Evolutionary conservation across 2,888 invertebrate genomes (phyloP).

Genomic region (Muscina levida): DNA sequence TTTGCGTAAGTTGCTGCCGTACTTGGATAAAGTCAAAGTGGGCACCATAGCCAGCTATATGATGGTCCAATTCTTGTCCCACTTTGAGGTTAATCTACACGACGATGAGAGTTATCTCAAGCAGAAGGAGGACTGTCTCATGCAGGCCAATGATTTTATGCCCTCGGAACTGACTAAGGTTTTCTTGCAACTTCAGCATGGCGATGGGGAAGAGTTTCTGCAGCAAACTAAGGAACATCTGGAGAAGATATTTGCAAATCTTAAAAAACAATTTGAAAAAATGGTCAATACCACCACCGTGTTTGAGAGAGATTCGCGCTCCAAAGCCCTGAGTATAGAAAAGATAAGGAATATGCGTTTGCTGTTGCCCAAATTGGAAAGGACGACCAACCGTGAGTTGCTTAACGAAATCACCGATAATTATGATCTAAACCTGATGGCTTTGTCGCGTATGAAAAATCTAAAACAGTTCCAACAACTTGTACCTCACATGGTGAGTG

Average conservation of each 20-base stretch:
- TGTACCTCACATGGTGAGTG: slow-evolving; percentile 49
- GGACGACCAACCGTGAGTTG: background rate
- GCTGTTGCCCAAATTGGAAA: slow-evolving; percentile 67
- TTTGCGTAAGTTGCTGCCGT: slow-evolving; percentile 65
- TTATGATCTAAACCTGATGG: slow-evolving; percentile 72
- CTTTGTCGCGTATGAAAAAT: slow-evolving; percentile 54
- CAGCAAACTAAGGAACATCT: slow-evolving; percentile 60
- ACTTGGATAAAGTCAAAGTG: slow-evolving; percentile 63
- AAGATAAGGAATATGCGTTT: slow-evolving; percentile 73
- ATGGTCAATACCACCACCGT: slow-evolving; percentile 70
- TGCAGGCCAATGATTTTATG: slow-evolving; percentile 70
- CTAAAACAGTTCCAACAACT: slow-evolving; percentile 50
- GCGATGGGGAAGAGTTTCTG: slow-evolving; percentile 56
- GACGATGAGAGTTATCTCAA: slow-evolving; percentile 68
- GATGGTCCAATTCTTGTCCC: slow-evolving; percentile 73
- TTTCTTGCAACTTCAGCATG: slow-evolving; percentile 69
- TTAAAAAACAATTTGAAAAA: slow-evolving; percentile 73
- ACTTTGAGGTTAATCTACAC: slow-evolving; percentile 73
- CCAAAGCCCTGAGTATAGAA: slow-evolving; percentile 69
- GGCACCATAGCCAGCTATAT: slow-evolving; percentile 72
- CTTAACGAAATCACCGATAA: slow-evolving; percentile 46
- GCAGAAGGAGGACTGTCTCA: slow-evolving; percentile 71
- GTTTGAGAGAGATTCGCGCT: slow-evolving; percentile 69
- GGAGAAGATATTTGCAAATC: slow-evolving; percentile 67
- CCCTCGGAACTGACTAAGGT: slow-evolving; percentile 70